These are phyloP conservation scores for Chelonus formosanus DNA, from an alignment of 2,888 invertebrate species.

Conservation along the genomic window DNA sequence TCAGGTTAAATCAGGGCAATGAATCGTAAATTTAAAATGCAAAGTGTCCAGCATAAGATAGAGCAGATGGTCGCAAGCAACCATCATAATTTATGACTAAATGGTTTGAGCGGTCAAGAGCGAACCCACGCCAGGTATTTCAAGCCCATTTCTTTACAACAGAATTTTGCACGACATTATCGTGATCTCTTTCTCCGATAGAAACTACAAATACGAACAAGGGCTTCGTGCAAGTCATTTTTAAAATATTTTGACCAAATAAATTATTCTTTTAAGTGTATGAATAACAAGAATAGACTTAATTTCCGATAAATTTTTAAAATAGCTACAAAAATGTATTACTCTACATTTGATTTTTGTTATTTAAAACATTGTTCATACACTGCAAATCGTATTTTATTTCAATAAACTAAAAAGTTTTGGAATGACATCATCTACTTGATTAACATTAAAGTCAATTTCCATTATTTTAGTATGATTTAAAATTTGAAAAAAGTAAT, in stretches of 20 bases:
- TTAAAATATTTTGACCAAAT: constrained; percentile 57
- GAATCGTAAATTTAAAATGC: constrained; percentile 48
- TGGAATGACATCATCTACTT: too few relatives aligned
- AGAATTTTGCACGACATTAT: constrained; percentile 41
- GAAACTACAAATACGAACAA: neutral
- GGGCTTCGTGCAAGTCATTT: constrained; percentile 46
- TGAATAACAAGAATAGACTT: constrained; percentile 23
- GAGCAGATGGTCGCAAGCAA: constrained; percentile 56
- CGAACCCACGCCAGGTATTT: constrained; percentile 55
- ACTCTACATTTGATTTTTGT: too few relatives aligned
- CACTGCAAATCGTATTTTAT: too few relatives aligned
- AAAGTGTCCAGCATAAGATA: constrained; percentile 45
- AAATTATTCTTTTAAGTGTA: neutral
- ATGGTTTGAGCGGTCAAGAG: constrained; percentile 47
- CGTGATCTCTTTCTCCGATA: constrained; percentile 16
- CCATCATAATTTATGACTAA: constrained; percentile 58
- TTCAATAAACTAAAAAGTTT: too few relatives aligned
- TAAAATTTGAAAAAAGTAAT: too few relatives aligned
- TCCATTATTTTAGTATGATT: too few relatives aligned
- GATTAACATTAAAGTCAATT: too few relatives aligned
- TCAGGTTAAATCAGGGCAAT: constrained; percentile 49
- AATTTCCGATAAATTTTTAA: neutral
- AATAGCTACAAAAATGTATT: too few relatives aligned
- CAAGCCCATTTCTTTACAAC: constrained; percentile 44
- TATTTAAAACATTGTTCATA: too few relatives aligned